These are phyloP conservation scores for Amblyraja radiata DNA, from an alignment of 2,797 vertebrate species.

Conservation along the genomic window DNA sequence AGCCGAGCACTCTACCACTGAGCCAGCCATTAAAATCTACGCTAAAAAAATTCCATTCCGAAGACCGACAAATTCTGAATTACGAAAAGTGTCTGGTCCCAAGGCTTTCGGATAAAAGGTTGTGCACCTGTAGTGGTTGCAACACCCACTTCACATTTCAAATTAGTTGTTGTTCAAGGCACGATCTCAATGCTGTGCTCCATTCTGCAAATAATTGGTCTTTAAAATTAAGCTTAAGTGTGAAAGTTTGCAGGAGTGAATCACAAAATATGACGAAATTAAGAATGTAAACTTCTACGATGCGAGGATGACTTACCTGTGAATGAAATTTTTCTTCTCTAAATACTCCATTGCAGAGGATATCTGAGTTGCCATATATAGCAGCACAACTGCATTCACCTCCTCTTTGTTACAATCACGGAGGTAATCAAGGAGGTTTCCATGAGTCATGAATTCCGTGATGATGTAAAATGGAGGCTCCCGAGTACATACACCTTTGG, in stretches of 20 bases:
- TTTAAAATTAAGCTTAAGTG: neutral
- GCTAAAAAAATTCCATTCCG: no score
- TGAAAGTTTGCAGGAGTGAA: neutral
- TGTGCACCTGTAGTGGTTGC: no score
- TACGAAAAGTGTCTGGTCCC: no score
- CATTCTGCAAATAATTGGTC: neutral
- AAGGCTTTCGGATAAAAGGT: no score
- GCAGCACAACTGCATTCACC: conserved; percentile 91
- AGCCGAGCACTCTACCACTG: no score
- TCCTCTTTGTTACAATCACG: conserved; percentile 90
- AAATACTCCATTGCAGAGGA: conserved; percentile 98
- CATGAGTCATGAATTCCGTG: conserved; percentile 97
- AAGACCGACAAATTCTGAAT: no score
- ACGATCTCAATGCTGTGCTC: neutral
- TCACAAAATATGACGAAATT: neutral
- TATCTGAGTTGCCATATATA: conserved; percentile 98
- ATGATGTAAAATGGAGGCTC: conserved; percentile 97
- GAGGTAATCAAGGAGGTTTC: conserved; percentile 92
- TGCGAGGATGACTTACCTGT: conserved; percentile 61
- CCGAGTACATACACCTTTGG: conserved; percentile 86
- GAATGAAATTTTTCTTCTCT: conserved; percentile 98
- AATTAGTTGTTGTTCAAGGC: neutral
- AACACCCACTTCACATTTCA: neutral
- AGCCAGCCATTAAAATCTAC: no score
- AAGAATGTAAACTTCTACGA: neutral